Conservation (phyloP, 37 sponge, comb jelly and placozoan species). For the Chondrosia reniformis region DNA sequence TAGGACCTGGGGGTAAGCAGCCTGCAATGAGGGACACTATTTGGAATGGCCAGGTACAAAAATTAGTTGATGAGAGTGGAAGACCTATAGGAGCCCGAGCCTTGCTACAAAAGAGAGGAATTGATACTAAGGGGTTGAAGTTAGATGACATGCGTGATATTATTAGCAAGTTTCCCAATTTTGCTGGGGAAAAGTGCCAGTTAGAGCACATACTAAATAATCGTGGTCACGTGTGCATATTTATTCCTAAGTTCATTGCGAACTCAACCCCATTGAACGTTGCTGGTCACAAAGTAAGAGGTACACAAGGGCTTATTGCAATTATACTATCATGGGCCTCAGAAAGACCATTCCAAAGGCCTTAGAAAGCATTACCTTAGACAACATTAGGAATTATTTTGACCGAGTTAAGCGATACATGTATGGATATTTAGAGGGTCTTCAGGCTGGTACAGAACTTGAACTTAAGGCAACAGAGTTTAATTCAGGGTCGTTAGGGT, state of each 20-base stretch:
- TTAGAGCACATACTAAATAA: conserved; percentile 21
- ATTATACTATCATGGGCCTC: conserved; percentile 37
- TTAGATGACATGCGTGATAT: conserved; percentile 37
- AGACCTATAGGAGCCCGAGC: conserved; percentile 22
- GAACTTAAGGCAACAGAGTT: too few relatives aligned
- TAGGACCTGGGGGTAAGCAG: conserved; percentile 51
- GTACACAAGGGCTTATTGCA: conserved; percentile 33
- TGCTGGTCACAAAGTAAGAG: conserved; percentile 37
- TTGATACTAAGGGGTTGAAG: conserved; percentile 45
- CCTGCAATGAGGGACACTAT: conserved; percentile 45
- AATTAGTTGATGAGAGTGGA: conserved; percentile 27
- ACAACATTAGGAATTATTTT: too few relatives aligned
- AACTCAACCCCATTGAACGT: conserved; percentile 51
- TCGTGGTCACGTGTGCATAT: conserved; percentile 29
- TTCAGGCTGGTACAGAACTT: too few relatives aligned
- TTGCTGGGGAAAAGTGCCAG: conserved; percentile 7
- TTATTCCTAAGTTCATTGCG: conserved; percentile 52
- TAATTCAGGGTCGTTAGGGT: too few relatives aligned
- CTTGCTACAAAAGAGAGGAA: conserved; percentile 44
- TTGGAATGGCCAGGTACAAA: conserved; percentile 32
- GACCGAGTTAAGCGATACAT: too few relatives aligned
- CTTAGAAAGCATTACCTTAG: too few relatives aligned
- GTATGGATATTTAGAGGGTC: too few relatives aligned
- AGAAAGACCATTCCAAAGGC: conserved; percentile 32
- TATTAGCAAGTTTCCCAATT: conserved; percentile 27